Evolutionary conservation across 35 echinoderm and acorn worm genomes (phyloP).

Genomic region (Apostichopus californicus): DNA sequence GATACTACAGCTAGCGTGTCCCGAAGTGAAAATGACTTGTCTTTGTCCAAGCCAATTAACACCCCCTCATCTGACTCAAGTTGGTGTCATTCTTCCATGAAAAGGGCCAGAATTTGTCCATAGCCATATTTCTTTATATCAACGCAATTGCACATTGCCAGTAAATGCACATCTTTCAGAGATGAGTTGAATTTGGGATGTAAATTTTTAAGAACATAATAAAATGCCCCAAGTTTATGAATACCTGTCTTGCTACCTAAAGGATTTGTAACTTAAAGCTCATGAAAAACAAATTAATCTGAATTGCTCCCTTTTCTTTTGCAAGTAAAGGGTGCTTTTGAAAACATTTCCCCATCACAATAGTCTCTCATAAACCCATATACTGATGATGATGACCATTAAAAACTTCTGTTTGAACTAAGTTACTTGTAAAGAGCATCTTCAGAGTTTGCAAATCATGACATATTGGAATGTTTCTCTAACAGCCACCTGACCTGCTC

Average conservation of each 20-base stretch:
- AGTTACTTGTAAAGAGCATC: neutral
- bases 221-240: slow-evolving; percentile 66
- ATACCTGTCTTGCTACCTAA: slow-evolving; percentile 67
- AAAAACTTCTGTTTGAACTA: neutral
- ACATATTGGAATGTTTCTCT: slow-evolving; percentile 33
- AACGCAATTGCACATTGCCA: slow-evolving; percentile 47
- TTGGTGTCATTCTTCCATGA: slow-evolving; percentile 52
- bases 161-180: slow-evolving; percentile 45
- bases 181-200: slow-evolving; percentile 51
- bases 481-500: neutral
- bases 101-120: slow-evolving; percentile 51
- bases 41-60: slow-evolving; percentile 11
- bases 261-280: slow-evolving; percentile 64
- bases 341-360: slow-evolving; percentile 53
- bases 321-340: neutral
- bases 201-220: slow-evolving; percentile 58
- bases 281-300: slow-evolving; percentile 65
- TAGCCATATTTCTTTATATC: slow-evolving; percentile 67
- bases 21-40: neutral
- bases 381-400: slow-evolving; percentile 16
- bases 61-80: slow-evolving; percentile 67
- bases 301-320: neutral
- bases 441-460: neutral
- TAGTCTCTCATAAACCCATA: slow-evolving; percentile 52
- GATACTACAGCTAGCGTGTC: slow-evolving; percentile 36